These are phyloP conservation scores for Threskiornis aethiopicus DNA, from an alignment of 2,797 vertebrate genomes.

Conservation along the genomic window DNA sequence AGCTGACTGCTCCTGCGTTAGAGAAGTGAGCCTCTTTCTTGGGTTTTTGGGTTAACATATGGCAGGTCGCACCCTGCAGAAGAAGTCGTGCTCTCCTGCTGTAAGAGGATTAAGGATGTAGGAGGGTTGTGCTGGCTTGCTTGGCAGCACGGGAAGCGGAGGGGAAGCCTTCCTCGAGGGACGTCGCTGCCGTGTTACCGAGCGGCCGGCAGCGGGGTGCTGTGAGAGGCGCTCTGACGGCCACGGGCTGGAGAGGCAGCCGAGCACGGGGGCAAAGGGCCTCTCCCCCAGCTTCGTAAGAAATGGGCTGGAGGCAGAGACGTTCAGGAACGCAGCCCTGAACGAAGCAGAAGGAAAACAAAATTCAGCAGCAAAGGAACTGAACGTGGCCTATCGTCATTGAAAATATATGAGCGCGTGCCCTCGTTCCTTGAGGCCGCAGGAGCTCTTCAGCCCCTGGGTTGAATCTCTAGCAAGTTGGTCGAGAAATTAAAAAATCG, in stretches of 20 bases:
- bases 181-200: background rate
- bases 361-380: background rate
- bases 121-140: background rate
- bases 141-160: background rate
- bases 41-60: background rate
- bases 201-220: background rate
- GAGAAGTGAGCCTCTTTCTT: background rate
- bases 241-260: background rate
- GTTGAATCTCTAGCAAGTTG: background rate
- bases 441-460: background rate
- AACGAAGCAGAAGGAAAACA: background rate
- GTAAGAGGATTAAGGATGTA: background rate
- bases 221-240: background rate
- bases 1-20: background rate
- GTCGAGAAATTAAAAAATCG: background rate
- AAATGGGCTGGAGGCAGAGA: background rate
- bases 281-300: background rate
- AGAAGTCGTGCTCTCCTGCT: background rate
- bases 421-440: background rate
- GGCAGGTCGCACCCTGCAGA: background rate
- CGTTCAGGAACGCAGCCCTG: background rate
- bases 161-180: background rate
- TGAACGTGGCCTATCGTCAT: background rate
- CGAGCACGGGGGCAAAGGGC: background rate
- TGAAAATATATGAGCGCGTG: background rate